A percentile compares a stretch with the other conserved stretches of the same genome.
Conservation (phyloP, 2,888 invertebrate species). For the Sericinus montela region DNA sequence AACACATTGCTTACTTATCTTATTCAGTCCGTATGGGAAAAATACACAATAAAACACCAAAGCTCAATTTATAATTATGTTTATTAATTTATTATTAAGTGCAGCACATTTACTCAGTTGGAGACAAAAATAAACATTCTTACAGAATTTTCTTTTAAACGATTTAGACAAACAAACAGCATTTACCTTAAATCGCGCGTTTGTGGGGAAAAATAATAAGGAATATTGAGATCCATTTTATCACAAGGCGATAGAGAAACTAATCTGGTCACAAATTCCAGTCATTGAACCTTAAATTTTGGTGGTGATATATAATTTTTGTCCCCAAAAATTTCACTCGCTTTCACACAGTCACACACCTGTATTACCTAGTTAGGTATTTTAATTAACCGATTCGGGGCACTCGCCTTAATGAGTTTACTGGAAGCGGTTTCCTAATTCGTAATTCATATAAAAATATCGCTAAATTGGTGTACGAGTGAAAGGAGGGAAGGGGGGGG, state of each 20-base stretch:
- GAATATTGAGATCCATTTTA: constrained; percentile 66
- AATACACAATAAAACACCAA: constrained; percentile 34
- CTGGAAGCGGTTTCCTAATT: neutral
- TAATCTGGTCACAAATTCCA: constrained; percentile 39
- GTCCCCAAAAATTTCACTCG: constrained; percentile 43
- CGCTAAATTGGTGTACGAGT: constrained; percentile 19
- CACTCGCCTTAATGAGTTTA: constrained; percentile 3
- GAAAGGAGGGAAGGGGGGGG: neutral
- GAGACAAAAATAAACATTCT: constrained; percentile 52
- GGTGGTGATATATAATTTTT: constrained; percentile 27
- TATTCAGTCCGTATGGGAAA: no score
- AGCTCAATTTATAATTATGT: constrained; percentile 55
- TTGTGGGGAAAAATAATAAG: constrained; percentile 32
- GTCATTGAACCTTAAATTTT: constrained; percentile 22
- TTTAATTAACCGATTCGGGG: neutral
- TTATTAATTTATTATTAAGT: constrained; percentile 73
- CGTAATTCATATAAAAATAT: constrained; percentile 39
- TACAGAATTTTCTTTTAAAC: neutral
- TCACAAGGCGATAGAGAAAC: constrained; percentile 51
- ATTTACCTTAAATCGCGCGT: constrained; percentile 25
- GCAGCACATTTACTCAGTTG: constrained; percentile 63
- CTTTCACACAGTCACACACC: constrained; percentile 37
- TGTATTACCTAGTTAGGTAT: constrained; percentile 11
- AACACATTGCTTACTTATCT: no score
- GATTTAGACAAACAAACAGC: constrained; percentile 20